Percentiles rank a stretch among this genome's conserved stretches.
These are phyloP conservation scores for Macaria notata DNA, from an alignment of 2,888 invertebrate species.

Conservation along the genomic window DNA sequence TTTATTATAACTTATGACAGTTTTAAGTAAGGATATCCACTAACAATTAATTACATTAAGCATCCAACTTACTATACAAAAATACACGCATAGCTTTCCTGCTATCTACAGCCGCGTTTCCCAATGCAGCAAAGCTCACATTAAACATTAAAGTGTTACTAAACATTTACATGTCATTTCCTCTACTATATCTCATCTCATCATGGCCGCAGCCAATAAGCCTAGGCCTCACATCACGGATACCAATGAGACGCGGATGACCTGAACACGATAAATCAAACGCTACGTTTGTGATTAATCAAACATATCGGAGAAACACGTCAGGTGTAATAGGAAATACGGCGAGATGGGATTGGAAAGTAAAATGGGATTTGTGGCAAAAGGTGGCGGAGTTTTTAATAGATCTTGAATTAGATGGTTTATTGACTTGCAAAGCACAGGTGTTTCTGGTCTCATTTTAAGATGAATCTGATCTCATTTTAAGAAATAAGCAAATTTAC, in stretches of 20 bases:
- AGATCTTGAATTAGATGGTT: background rate
- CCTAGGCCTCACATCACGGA: constrained; percentile 26
- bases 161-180: background rate
- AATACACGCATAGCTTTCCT: no score
- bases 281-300: constrained; percentile 74
- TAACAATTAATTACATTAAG: no score
- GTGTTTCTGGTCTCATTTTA: no score
- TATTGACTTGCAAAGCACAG: no score
- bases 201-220: constrained; percentile 28
- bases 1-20: no score
- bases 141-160: no score
- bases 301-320: constrained; percentile 51
- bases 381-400: constrained; percentile 3
- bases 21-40: no score
- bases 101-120: no score
- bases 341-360: constrained; percentile 22
- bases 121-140: no score
- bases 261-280: constrained; percentile 70
- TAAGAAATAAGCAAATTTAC: no score
- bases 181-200: constrained; percentile 10
- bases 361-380: constrained; percentile 1
- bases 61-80: no score
- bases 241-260: constrained; percentile 43
- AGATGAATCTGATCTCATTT: no score
- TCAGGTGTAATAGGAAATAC: constrained; percentile 40